These are phyloP conservation scores for Chrysocyon brachyurus DNA, from an alignment of 2,797 vertebrate genomes.

Conservation along the genomic window DNA sequence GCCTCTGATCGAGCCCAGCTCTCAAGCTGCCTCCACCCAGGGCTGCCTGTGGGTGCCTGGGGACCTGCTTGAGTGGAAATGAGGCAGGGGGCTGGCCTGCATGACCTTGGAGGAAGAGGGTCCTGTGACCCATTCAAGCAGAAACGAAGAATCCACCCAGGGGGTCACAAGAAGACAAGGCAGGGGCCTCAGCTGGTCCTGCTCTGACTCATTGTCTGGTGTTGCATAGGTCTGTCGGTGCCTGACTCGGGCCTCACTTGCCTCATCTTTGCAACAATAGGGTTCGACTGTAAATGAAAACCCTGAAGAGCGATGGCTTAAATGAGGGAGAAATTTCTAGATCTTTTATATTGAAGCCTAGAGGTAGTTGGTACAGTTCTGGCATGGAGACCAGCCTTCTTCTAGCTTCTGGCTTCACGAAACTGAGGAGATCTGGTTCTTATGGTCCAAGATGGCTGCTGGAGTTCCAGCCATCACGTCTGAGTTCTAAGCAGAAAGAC, in stretches of 20 bases:
- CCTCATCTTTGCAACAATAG: not conserved
- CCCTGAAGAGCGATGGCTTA: not conserved
- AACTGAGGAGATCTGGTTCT: not conserved
- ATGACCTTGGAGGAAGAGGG: not conserved
- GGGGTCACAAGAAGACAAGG: not conserved
- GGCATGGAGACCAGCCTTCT: not conserved
- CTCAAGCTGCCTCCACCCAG: not conserved
- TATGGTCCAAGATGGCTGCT: not conserved
- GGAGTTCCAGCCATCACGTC: slow-evolving; percentile 39
- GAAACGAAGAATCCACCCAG: not conserved
- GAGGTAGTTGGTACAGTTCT: not conserved
- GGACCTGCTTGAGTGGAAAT: not conserved
- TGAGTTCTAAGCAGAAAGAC: not conserved
- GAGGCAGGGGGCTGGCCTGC: not conserved
- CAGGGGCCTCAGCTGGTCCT: not conserved
- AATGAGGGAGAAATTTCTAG: not conserved
- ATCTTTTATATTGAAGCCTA: not conserved
- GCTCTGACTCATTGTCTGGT: not conserved
- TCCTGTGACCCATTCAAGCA: not conserved
- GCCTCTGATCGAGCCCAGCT: not conserved
- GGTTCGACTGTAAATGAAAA: not conserved
- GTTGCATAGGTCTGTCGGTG: not conserved
- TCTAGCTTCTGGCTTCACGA: not conserved
- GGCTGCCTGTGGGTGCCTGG: not conserved
- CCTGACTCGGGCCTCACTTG: not conserved